Conservation (phyloP, 1,140 invertebrate genomes). For the Hylaeus volcanicus region DNA sequence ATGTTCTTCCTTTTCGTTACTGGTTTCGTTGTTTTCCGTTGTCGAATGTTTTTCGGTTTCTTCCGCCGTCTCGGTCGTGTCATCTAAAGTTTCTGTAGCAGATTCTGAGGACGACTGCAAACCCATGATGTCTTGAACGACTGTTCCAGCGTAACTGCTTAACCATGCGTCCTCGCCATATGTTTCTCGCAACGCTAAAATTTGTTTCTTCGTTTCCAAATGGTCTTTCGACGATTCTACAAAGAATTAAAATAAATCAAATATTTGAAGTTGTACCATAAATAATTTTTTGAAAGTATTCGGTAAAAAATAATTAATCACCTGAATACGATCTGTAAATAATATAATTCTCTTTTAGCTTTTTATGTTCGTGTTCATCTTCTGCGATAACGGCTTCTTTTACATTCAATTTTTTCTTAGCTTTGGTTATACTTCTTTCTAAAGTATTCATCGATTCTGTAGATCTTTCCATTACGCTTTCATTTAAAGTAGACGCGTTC, state of each 20-base stretch:
- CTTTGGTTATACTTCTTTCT: constrained; percentile 47
- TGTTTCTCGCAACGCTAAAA: constrained; percentile 81
- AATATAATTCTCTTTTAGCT: constrained; percentile 47
- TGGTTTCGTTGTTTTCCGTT: background rate
- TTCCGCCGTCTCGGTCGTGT: background rate
- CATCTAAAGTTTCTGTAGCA: constrained; percentile 3
- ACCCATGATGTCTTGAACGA: constrained; percentile 82
- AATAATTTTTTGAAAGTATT: background rate
- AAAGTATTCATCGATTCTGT: constrained; percentile 44
- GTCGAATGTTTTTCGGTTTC: background rate
- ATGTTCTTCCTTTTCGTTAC: background rate
- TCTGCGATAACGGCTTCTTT: constrained; percentile 74
- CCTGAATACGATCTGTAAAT: constrained; percentile 55
- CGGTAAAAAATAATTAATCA: constrained; percentile 23
- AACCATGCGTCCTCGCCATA: constrained; percentile 84
- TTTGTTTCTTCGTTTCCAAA: constrained; percentile 83
- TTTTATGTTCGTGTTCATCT: constrained; percentile 63
- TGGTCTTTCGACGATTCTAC: constrained; percentile 77
- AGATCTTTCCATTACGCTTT: constrained; percentile 26
- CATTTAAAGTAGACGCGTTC: background rate
- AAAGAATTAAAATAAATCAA: constrained; percentile 12
- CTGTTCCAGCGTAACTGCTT: constrained; percentile 80
- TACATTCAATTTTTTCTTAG: constrained; percentile 64
- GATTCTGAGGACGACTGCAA: constrained; percentile 64
- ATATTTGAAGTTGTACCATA: background rate